Evolutionary conservation across 2,888 invertebrate species (phyloP).

Genomic region (Temnothorax unifasciatus): DNA sequence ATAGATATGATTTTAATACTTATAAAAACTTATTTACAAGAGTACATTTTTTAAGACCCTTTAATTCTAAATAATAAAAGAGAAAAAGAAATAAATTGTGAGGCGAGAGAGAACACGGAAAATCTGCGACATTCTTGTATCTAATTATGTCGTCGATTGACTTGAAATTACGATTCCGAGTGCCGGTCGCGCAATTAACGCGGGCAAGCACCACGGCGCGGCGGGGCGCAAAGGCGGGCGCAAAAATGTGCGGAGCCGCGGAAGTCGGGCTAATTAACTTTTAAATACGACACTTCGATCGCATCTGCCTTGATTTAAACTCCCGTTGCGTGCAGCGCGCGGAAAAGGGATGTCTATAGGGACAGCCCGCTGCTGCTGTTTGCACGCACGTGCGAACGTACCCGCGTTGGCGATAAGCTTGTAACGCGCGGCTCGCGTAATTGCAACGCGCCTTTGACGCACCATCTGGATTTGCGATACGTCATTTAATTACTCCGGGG

Average conservation of each 20-base stretch:
- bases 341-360: slow-evolving; percentile 39
- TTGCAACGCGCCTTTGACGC: slow-evolving; percentile 47
- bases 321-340: slow-evolving; percentile 8
- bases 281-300: slow-evolving; percentile 35
- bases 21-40: not conserved
- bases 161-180: slow-evolving; percentile 18
- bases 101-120: not conserved
- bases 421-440: slow-evolving; percentile 42
- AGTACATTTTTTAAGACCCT: not conserved
- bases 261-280: slow-evolving; percentile 43
- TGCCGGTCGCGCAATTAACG: slow-evolving; percentile 26
- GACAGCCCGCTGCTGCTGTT: slow-evolving; percentile 29
- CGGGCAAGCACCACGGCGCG: slow-evolving; percentile 5
- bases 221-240: slow-evolving; percentile 30
- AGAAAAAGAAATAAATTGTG: not conserved
- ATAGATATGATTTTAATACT: not conserved
- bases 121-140: not conserved
- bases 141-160: slow-evolving; percentile 32
- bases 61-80: not conserved
- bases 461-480: slow-evolving; percentile 54
- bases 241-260: slow-evolving; percentile 19
- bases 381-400: slow-evolving; percentile 43
- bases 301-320: slow-evolving; percentile 45
- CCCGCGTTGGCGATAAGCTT: slow-evolving; percentile 52
- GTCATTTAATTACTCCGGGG: slow-evolving; percentile 54